Evolutionary conservation across 1,140 invertebrate species (phyloP).

Genomic region (Cepaea nemoralis): DNA sequence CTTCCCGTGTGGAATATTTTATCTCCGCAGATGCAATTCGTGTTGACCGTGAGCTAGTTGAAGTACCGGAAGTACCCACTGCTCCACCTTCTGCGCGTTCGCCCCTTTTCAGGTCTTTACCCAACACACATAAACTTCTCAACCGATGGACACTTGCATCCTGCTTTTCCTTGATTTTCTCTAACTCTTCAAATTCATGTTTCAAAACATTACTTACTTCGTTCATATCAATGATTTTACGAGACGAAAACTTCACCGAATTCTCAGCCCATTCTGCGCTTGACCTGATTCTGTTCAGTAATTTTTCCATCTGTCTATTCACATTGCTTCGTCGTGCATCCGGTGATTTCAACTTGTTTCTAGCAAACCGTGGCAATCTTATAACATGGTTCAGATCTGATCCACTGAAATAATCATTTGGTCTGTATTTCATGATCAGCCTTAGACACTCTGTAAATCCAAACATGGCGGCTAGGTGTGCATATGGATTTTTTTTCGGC

Average conservation of each 20-base stretch:
- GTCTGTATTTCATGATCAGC: constrained; percentile 4
- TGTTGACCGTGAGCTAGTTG: too few species aligned
- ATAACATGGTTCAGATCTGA: not conserved
- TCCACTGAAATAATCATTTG: constrained; percentile 4
- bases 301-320: not conserved
- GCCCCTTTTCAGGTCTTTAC: too few species aligned
- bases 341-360: not conserved
- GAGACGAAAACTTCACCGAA: not conserved
- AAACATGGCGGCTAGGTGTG: constrained; percentile 24
- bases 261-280: not conserved
- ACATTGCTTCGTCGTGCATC: too few species aligned
- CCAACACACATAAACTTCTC: too few species aligned
- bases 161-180: not conserved
- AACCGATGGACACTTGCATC: too few species aligned
- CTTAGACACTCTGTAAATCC: not conserved
- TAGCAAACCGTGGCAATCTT: not conserved
- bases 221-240: not conserved
- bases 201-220: not conserved
- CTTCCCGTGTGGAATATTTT: too few species aligned
- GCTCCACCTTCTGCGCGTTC: too few species aligned
- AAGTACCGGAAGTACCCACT: too few species aligned
- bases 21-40: too few species aligned
- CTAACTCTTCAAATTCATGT: not conserved
- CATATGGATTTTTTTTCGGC: constrained; percentile 1
- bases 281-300: not conserved